Conservation (phyloP, 2,797 vertebrate genomes). For the Smutsia gigantea region DNA sequence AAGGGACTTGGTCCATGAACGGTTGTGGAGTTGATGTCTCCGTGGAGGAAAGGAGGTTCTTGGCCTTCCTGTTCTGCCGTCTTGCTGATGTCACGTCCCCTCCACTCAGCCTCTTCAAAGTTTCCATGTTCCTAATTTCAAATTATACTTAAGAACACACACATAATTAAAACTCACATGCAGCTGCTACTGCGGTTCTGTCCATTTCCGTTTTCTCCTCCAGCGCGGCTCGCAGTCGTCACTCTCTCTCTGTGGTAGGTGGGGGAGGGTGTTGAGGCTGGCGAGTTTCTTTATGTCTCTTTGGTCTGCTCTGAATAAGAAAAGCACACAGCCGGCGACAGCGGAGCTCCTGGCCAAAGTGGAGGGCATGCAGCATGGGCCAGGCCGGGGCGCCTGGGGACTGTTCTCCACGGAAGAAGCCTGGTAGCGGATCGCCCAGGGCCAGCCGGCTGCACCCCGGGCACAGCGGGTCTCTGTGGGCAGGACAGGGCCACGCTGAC, state of each 20-base stretch:
- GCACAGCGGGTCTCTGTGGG: not conserved
- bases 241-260: not conserved
- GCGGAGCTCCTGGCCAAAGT: not conserved
- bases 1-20: not conserved
- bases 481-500: not conserved
- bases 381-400: not conserved
- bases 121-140: not conserved
- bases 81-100: not conserved
- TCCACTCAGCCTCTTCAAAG: not conserved
- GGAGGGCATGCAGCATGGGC: not conserved
- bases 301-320: not conserved
- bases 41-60: not conserved
- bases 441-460: accelerated
- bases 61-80: not conserved
- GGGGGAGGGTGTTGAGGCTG: not conserved
- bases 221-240: not conserved
- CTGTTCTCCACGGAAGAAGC: not conserved
- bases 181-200: not conserved
- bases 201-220: not conserved
- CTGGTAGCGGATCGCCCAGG: not conserved
- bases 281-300: not conserved
- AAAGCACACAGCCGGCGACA: not conserved
- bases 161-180: not conserved
- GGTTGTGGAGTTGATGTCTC: not conserved
- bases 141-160: not conserved